A percentile compares a stretch with the other conserved stretches of the same genome.
Conservation (phyloP, 2,113 vertebrate genomes). For the Amia ocellicauda region DNA sequence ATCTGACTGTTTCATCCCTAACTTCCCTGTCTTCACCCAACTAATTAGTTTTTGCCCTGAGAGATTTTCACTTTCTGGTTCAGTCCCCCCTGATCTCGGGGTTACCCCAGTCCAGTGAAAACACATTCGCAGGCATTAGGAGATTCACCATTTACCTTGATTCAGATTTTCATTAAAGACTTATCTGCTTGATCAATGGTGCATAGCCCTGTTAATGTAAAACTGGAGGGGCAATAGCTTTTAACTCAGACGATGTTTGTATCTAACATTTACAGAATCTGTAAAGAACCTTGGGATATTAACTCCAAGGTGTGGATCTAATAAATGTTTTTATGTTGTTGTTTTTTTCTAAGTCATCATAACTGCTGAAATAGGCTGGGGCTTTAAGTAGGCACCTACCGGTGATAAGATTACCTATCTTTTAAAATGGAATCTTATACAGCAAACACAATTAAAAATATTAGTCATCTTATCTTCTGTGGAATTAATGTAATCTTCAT, state of each 20-base stretch:
- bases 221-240: conserved; percentile 16
- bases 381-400: background rate
- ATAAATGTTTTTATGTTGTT: conserved; percentile 5
- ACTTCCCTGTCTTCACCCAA: too few species aligned
- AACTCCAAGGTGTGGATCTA: conserved; percentile 15
- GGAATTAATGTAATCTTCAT: too few species aligned
- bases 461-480: too few species aligned
- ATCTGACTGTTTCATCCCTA: too few species aligned
- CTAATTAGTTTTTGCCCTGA: background rate
- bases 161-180: conserved; percentile 28
- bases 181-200: conserved; percentile 25
- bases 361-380: background rate
- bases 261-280: conserved; percentile 25
- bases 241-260: conserved; percentile 15
- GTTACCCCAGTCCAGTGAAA: background rate
- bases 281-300: conserved; percentile 21
- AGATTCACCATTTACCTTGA: conserved; percentile 17
- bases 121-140: background rate
- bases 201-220: conserved; percentile 20
- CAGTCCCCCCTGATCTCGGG: background rate
- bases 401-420: conserved; percentile 10
- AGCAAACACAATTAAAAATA: too few species aligned
- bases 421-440: too few species aligned
- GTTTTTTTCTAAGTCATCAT: background rate
- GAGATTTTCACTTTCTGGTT: background rate